These are phyloP conservation scores for Labia minor DNA, from an alignment of 2,888 invertebrate genomes.

Conservation along the genomic window DNA sequence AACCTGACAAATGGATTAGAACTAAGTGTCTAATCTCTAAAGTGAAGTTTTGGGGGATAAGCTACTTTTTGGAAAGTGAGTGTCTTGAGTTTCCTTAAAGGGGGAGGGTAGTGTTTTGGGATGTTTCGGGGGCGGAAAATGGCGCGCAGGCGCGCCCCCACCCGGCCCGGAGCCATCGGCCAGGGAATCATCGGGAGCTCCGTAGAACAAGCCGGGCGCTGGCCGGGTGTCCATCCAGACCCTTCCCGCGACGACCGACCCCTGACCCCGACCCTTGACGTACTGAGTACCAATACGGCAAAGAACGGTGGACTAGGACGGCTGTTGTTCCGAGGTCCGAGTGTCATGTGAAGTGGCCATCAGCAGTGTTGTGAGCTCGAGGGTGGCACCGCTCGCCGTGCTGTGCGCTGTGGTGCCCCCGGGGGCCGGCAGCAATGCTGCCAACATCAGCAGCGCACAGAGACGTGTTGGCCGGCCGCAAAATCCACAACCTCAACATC, in stretches of 20 bases:
- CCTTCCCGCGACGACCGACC: neutral
- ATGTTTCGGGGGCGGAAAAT: no score
- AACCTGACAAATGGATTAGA: no score
- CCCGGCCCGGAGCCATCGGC: conserved; percentile 8
- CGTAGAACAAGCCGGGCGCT: conserved; percentile 13
- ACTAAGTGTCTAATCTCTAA: no score
- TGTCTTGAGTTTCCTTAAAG: no score
- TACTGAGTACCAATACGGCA: neutral
- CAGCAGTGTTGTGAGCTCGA: conserved; percentile 13
- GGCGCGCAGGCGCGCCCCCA: neutral
- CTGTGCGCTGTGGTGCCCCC: neutral
- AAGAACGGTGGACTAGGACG: neutral
- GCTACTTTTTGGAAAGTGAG: no score
- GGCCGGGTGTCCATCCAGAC: conserved; percentile 3
- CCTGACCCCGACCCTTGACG: neutral
- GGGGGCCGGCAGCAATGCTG: conserved; percentile 13
- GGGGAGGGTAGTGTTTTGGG: no score
- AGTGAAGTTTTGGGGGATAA: no score
- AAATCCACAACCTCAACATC: neutral
- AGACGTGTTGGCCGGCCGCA: neutral
- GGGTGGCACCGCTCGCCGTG: conserved; percentile 13
- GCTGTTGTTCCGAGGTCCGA: neutral
- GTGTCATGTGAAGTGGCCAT: conserved; percentile 4
- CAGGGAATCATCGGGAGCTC: conserved; percentile 13
- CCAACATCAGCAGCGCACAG: neutral